These are phyloP conservation scores for Galeruca laticollis DNA, from an alignment of 2,888 invertebrate species.

Conservation along the genomic window DNA sequence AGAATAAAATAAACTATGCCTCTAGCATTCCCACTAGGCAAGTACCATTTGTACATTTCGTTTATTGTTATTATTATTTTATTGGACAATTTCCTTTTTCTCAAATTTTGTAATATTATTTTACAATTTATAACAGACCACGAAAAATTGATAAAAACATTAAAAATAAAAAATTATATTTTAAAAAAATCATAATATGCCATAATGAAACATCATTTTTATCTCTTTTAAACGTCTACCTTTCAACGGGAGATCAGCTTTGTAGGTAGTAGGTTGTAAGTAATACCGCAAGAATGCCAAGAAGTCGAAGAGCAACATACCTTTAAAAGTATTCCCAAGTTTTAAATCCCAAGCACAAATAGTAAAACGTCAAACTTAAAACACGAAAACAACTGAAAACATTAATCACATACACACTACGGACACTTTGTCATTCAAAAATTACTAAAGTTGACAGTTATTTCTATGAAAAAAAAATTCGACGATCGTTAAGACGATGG, in stretches of 20 bases:
- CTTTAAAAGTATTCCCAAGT: conserved; percentile 25
- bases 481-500: conserved; percentile 18
- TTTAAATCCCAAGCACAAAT: conserved; percentile 27
- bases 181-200: no score
- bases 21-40: no score
- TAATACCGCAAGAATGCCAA: conserved; percentile 17
- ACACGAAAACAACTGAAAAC: conserved; percentile 34
- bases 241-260: not conserved
- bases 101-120: no score
- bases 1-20: no score
- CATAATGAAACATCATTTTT: no score
- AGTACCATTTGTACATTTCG: no score
- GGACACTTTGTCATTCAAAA: conserved; percentile 35
- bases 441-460: conserved; percentile 16
- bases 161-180: no score
- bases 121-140: no score
- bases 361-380: conserved; percentile 29
- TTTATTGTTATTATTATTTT: no score
- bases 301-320: conserved; percentile 31
- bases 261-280: not conserved
- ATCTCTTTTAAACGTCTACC: not conserved
- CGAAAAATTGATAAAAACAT: no score
- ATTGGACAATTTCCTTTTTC: no score
- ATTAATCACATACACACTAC: conserved; percentile 37
- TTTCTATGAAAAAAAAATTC: conserved; percentile 7